Evolutionary conservation across 1,140 invertebrate genomes (phyloP).

Genomic region (Lasaia peninsularis): DNA sequence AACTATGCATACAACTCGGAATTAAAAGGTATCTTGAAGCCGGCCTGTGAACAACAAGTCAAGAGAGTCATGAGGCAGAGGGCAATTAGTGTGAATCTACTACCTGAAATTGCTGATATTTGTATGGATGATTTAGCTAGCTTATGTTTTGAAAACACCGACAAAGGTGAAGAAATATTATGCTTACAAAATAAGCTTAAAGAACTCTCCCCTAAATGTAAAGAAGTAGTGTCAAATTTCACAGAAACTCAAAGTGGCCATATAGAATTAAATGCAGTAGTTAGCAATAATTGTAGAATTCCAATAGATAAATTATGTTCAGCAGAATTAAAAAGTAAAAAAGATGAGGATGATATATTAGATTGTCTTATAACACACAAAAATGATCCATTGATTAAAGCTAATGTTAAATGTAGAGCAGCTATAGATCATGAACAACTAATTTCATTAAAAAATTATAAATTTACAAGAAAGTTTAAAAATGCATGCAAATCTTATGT

Average conservation of each 20-base stretch:
- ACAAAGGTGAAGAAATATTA: slow-evolving; percentile 91
- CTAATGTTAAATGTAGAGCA: slow-evolving; percentile 90
- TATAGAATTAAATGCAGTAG: slow-evolving; percentile 90
- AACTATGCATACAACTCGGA: slow-evolving; percentile 88
- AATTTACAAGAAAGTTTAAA: slow-evolving; percentile 97
- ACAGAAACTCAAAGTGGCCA: slow-evolving; percentile 93
- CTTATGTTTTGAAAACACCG: slow-evolving; percentile 90
- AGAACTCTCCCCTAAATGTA: slow-evolving; percentile 81
- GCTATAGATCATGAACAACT: slow-evolving; percentile 97
- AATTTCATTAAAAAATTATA: slow-evolving; percentile 95
- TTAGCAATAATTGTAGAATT: slow-evolving; percentile 88
- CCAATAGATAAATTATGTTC: slow-evolving; percentile 91
- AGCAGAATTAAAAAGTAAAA: slow-evolving; percentile 81
- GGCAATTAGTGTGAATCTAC: slow-evolving; percentile 93
- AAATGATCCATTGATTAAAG: slow-evolving; percentile 86
- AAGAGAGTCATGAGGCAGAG: slow-evolving; percentile 94
- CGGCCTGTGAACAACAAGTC: slow-evolving; percentile 87
- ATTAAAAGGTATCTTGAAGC: slow-evolving; percentile 80
- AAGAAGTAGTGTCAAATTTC: slow-evolving; percentile 88
- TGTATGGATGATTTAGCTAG: slow-evolving; percentile 92
- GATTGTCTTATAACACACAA: slow-evolving; percentile 96
- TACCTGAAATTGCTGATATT: slow-evolving; percentile 94
- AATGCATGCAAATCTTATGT: slow-evolving; percentile 93
- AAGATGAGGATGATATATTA: slow-evolving; percentile 92
- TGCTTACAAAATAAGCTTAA: slow-evolving; percentile 96